Base-by-base conservation (phyloP, 2,113 vertebrate species). In the Macaca nemestrina region DNA sequence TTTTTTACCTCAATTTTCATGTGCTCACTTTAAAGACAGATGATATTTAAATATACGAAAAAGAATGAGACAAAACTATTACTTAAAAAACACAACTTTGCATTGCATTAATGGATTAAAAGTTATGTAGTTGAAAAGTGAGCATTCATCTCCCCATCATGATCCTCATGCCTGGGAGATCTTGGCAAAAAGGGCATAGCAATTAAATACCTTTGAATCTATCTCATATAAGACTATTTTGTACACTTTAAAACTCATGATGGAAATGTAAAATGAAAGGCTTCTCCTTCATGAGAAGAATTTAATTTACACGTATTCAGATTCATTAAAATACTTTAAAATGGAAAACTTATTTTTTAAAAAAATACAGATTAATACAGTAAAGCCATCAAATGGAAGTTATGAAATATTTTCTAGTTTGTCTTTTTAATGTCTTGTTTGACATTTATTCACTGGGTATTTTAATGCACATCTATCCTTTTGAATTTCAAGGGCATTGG, bases 191-290 rank as follows among this genome's bases (percentile, higher is more conserved):
- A 80, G 83, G 8, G 8, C 48, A 84, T 43, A 61, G 64, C 81
- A 86, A 90, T 95, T 55, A 93, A 90, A 94, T 96, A 97, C 81
- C 96, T 97, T 97, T 75, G 84, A 95, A 97, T 32, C 88, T 97
- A 92, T 14, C 84, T 96, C 88, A 95, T 88, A 12, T 70, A 88
- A 68, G 48, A 87, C 35, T 88, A 95, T 94, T 96, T 96, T 96
- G 86, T 92, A 92, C 98, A 76, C 0, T 92, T 67, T 80, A 4
- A 93, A 96, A 67, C 38, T 95, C 45, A 16, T 79, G 68, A 80
- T 84, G 61, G 87, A 97, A 97, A 97, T 84, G 18, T 79, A 84
- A 95, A 97, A 67, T 57, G 75, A 68, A 68, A 84, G 30, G 22
- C 48, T 96, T 95, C 25, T 67, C 35, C 83, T 87, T 89, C 43